phyloP scores from a whole-genome alignment of 2,113 vertebrate species.

The Spea multiplicata region DNA sequence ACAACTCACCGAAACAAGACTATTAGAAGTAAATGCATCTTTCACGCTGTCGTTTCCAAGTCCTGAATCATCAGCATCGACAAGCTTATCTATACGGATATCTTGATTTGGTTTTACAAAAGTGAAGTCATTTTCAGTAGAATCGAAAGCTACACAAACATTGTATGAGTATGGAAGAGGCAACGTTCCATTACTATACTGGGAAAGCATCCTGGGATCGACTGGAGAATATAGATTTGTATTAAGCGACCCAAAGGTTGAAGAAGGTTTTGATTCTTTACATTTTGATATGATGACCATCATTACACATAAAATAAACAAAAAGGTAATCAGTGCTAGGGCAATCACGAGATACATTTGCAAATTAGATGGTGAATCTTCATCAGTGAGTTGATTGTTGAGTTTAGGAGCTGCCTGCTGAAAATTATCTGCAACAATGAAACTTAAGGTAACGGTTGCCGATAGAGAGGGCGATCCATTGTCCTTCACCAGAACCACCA shows the following conservation, averaged over 20 bases:
- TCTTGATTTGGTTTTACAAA: slow-evolving; percentile 2
- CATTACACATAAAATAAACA: slow-evolving; percentile 19
- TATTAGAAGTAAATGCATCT: neutral
- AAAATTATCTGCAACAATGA: slow-evolving; percentile 51
- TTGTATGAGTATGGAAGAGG: slow-evolving; percentile 10
- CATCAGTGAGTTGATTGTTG: slow-evolving; percentile 22
- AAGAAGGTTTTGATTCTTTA: slow-evolving; percentile 10
- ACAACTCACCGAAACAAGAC: neutral
- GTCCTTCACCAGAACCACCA: slow-evolving; percentile 60
- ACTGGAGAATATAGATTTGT: slow-evolving; percentile 26
- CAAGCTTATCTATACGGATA: slow-evolving; percentile 18
- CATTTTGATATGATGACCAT: slow-evolving; percentile 26
- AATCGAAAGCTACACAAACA: slow-evolving; percentile 23
- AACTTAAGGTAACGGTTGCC: slow-evolving; percentile 59
- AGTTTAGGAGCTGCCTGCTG: slow-evolving; percentile 32
- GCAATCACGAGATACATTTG: slow-evolving; percentile 16
- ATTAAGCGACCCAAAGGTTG: neutral
- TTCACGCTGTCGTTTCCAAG: neutral
- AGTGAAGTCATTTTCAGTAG: slow-evolving; percentile 19
- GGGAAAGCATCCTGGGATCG: slow-evolving; percentile 17
- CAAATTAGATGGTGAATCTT: neutral
- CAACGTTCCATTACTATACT: slow-evolving; percentile 4
- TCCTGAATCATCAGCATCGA: slow-evolving; percentile 3
- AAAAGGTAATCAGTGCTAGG: slow-evolving; percentile 42
- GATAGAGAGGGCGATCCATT: slow-evolving; percentile 63